Conservation (phyloP, 1,140 invertebrate species). For the Brachionus plicatilis region DNA sequence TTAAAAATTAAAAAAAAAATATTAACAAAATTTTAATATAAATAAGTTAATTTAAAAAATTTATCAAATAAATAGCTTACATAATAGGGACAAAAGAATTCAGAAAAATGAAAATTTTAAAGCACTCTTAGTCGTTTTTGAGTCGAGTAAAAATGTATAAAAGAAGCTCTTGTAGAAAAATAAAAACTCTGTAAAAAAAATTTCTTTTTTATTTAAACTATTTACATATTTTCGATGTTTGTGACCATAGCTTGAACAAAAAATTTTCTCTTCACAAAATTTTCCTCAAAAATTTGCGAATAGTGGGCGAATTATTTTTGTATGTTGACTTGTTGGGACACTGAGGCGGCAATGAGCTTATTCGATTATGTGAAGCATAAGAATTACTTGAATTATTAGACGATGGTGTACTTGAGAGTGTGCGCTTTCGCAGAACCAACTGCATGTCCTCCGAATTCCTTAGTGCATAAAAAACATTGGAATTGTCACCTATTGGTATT, state of each 20-base stretch:
- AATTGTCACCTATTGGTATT: not conserved
- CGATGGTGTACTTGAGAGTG: not conserved
- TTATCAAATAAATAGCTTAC: not conserved
- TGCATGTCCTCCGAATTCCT: not conserved
- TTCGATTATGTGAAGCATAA: not conserved
- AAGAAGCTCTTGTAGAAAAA: not conserved
- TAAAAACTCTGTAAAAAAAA: not conserved
- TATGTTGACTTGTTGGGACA: not conserved
- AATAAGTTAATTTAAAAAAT: not conserved
- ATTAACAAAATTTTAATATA: not conserved
- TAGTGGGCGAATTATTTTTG: not conserved
- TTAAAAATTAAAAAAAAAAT: not conserved
- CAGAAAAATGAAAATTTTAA: not conserved
- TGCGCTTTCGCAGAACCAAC: not conserved
- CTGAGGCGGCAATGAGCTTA: not conserved
- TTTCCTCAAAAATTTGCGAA: conserved; percentile 12
- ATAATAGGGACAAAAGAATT: not conserved
- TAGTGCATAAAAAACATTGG: not conserved
- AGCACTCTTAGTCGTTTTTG: not conserved
- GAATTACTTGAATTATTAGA: not conserved
- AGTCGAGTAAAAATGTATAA: not conserved
- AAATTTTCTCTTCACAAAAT: not conserved
- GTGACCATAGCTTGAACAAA: not conserved
- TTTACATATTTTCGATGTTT: not conserved
- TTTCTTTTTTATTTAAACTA: not conserved